Percentiles rank a stretch among this genome's conserved stretches.
phyloP scores from a whole-genome alignment of 2,113 vertebrate genomes.

The Boulengeromyrus knoepffleri region DNA sequence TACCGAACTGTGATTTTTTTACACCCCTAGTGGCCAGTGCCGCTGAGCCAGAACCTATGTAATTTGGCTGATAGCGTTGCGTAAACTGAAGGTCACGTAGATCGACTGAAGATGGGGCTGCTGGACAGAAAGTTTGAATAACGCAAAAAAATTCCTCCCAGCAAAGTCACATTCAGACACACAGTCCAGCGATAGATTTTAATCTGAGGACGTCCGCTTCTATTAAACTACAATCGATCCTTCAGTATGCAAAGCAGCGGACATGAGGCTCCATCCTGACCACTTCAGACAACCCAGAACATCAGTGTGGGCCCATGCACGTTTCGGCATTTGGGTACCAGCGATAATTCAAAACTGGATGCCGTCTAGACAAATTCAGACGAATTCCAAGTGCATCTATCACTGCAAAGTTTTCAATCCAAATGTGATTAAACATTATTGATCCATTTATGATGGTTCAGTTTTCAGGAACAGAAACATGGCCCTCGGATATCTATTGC shows the following conservation, averaged over 20 bases:
- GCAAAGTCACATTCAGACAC: conserved; percentile 1
- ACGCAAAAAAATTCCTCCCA: background rate
- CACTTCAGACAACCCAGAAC: background rate
- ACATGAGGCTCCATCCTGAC: background rate
- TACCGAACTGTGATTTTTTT: no score
- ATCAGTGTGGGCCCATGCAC: background rate
- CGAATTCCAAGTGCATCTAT: background rate
- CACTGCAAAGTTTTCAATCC: background rate
- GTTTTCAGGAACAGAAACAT: background rate
- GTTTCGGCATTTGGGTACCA: background rate
- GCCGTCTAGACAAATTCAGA: background rate
- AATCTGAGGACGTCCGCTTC: background rate
- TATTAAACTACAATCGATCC: conserved; percentile 10
- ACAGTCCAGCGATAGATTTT: background rate
- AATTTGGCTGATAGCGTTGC: background rate
- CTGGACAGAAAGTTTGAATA: conserved; percentile 9
- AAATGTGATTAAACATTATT: conserved; percentile 12
- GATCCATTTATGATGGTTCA: conserved; percentile 11
- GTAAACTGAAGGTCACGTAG: background rate
- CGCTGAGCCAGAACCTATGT: background rate
- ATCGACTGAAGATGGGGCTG: background rate
- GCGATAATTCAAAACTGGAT: background rate
- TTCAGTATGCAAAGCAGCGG: background rate
- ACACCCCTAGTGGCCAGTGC: background rate
- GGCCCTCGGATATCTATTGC: background rate